Evolutionary conservation across 2,888 invertebrate species (phyloP).

Genomic region (Tenthredo mesomela): DNA sequence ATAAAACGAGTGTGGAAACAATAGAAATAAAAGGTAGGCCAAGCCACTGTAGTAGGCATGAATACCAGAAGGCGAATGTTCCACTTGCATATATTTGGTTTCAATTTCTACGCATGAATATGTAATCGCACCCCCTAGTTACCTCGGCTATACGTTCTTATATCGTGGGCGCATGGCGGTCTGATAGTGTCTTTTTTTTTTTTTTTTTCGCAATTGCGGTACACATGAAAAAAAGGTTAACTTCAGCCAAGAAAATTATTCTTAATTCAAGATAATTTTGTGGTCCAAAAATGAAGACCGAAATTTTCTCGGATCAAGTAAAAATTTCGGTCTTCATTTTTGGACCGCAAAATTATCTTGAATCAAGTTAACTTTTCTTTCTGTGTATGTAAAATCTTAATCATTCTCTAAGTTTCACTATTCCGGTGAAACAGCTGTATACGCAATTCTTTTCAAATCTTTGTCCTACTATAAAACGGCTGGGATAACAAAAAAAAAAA

Average conservation of each 20-base stretch:
- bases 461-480: background rate
- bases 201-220: background rate
- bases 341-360: too few species aligned
- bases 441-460: background rate
- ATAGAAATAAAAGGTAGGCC: background rate
- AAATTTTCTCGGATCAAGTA: too few species aligned
- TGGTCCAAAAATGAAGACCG: too few species aligned
- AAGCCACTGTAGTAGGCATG: background rate
- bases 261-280: too few species aligned
- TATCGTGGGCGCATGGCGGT: background rate
- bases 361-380: too few species aligned
- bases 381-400: too few species aligned
- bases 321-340: too few species aligned
- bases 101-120: constrained; percentile 42
- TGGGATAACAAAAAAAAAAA: too few species aligned
- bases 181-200: background rate
- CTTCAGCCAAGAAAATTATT: too few species aligned
- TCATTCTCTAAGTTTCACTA: background rate
- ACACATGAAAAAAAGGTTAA: too few species aligned
- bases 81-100: constrained; percentile 40
- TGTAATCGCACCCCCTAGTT: constrained; percentile 22
- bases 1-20: constrained; percentile 2
- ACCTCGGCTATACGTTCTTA: background rate
- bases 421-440: background rate
- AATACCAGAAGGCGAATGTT: constrained; percentile 20